Evolutionary conservation across 37 sponge, comb jelly and placozoan species (phyloP).

Genomic region (Tethya wilhelma): DNA sequence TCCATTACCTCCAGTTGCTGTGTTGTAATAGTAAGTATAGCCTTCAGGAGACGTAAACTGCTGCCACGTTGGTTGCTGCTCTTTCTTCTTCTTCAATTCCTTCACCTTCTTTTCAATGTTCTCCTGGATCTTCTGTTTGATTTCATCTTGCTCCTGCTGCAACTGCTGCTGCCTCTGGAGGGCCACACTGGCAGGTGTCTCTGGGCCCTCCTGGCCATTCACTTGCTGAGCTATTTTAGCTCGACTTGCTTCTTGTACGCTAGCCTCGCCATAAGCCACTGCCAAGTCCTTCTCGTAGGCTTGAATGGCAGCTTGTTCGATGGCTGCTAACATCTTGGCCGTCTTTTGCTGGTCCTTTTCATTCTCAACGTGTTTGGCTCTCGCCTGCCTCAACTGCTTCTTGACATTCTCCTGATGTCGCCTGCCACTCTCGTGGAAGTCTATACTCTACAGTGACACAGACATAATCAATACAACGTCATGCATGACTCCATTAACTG

Average conservation of each 20-base stretch:
- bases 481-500: too few species aligned
- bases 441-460: constrained; percentile 65
- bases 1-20: constrained; percentile 68
- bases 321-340: constrained; percentile 22
- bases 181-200: background rate
- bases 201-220: background rate
- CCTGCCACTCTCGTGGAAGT: constrained; percentile 83
- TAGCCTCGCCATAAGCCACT: background rate
- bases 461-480: background rate
- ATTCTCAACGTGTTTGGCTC: constrained; percentile 8
- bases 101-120: background rate
- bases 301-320: constrained; percentile 55
- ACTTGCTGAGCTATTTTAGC: background rate
- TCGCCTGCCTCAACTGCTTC: constrained; percentile 53
- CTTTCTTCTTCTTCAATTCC: constrained; percentile 4
- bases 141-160: background rate
- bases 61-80: constrained; percentile 51
- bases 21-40: constrained; percentile 79
- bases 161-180: background rate
- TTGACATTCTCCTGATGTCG: constrained; percentile 81
- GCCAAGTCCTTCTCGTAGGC: constrained; percentile 51
- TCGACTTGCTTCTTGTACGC: background rate
- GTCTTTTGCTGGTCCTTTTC: constrained; percentile 47
- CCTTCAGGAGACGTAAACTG: constrained; percentile 70
- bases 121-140: constrained; percentile 9